Base-by-base conservation (phyloP, 2,888 invertebrate species). In the Sceliomorpha sp. region DNA sequence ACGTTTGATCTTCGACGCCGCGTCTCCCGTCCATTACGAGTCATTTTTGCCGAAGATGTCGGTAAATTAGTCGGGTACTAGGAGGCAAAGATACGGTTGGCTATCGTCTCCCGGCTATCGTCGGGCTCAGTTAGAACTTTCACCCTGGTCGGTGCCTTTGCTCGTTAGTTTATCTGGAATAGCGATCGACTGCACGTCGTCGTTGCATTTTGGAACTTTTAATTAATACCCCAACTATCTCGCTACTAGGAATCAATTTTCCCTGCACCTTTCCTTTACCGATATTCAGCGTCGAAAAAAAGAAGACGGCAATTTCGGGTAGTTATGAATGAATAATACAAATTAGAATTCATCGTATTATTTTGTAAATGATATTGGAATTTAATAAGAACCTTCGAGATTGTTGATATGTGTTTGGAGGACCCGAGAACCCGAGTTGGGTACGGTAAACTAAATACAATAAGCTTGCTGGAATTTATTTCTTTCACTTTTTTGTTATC, bases 221-320 rank as follows among this genome's bases (percentile, higher is more conserved):
- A 59, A 59, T 59, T 48, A 48, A 59, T 48, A 34, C 26, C n/a
- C 29, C 20, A 59, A 45, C 58, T 47, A 13, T 13, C n/a, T 29
- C 17, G 26, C 7, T 26, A 15, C n/a, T 12, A 27, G 48, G 48
- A 48, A 59, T 47, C 48, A 40, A 59, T 34, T 27, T 17, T n/a
- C 47, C 24, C 29, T 13, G 14, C 45, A 13, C 20, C 17, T 14
- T 26, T 37, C 56, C 44, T 37, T 32, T 42, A 24, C 24, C 7
- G 4, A n/a, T n/a, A n/a, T n/a, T n/a, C n/a, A n/a, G n/a, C n/a
- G n/a, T n/a, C n/a, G n/a, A n/a, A n/a, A n/a, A n/a, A n/a, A n/a
- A n/a, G n/a, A n/a, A n/a, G n/a, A n/a, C n/a, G n/a, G n/a, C n/a
- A n/a, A n/a, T n/a, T n/a, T n/a, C n/a, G n/a, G n/a, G n/a, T 20